A percentile compares a stretch with the other conserved stretches of the same genome.
Conservation (phyloP, 2,113 vertebrate species). For the Montifringilla adamsi region DNA sequence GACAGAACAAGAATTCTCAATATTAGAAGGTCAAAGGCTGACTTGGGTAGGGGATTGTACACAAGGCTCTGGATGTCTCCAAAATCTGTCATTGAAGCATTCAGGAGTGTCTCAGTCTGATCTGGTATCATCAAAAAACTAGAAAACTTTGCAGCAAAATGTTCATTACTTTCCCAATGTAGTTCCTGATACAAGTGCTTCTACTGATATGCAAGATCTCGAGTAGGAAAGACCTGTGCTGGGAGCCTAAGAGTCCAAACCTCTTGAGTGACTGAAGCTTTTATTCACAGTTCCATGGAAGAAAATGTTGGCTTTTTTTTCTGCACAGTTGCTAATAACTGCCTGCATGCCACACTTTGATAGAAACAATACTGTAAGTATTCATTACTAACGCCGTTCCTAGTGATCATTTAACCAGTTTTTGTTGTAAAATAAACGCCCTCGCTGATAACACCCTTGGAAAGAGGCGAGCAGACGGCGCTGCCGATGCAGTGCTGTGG, state of each 20-base stretch:
- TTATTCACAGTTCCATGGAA: neutral
- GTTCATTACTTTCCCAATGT: neutral
- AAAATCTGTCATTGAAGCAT: neutral
- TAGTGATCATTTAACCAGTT: neutral
- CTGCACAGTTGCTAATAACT: neutral
- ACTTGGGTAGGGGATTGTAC: neutral
- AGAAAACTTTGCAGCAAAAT: neutral
- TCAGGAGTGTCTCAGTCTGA: neutral
- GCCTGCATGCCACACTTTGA: neutral
- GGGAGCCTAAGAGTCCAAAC: neutral
- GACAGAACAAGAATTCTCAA: neutral
- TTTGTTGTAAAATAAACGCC: neutral
- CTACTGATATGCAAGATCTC: neutral
- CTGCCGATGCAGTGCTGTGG: neutral
- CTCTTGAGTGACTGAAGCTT: neutral
- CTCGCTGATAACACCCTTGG: neutral
- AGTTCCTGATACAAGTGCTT: neutral
- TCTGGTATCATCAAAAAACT: neutral
- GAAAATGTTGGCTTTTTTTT: neutral
- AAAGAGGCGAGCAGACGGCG: neutral
- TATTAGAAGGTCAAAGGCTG: neutral
- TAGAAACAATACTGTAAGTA: neutral
- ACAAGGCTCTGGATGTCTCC: neutral
- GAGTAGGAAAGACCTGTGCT: neutral
- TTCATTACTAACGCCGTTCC: neutral